Percentiles rank a stretch among this genome's conserved stretches.
These are phyloP conservation scores for Amphipoea lucens DNA, from an alignment of 2,888 invertebrate genomes.

Conservation along the genomic window DNA sequence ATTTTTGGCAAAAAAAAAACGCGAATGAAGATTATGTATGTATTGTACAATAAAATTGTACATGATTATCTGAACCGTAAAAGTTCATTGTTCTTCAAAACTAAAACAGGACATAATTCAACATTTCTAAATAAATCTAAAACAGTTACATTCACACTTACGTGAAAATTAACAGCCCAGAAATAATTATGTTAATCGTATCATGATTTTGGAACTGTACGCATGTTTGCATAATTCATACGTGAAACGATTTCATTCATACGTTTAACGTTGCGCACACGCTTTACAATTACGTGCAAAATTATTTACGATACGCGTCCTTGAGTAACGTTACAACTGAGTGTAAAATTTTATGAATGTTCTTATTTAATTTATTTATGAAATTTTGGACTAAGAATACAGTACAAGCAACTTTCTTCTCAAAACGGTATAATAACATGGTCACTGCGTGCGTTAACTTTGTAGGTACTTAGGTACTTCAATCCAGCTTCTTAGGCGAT, in stretches of 20 bases:
- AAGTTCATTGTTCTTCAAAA: slow-evolving; percentile 44
- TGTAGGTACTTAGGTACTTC: neutral
- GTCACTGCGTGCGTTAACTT: too few relatives aligned
- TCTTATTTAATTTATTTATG: neutral
- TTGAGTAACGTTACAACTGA: slow-evolving; percentile 50
- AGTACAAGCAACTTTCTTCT: neutral
- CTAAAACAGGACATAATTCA: slow-evolving; percentile 13
- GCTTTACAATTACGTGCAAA: slow-evolving; percentile 52
- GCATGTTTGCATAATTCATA: slow-evolving; percentile 59
- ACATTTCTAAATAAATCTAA: slow-evolving; percentile 15
- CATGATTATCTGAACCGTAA: slow-evolving; percentile 29
- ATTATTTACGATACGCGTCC: slow-evolving; percentile 57
- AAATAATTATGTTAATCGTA: slow-evolving; percentile 56
- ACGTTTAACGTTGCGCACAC: slow-evolving; percentile 46
- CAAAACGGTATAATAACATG: neutral
- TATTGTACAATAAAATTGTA: too few relatives aligned
- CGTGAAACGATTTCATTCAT: slow-evolving; percentile 66
- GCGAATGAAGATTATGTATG: too few relatives aligned
- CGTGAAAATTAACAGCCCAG: slow-evolving; percentile 62
- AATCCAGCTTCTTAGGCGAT: too few relatives aligned
- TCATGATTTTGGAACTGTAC: slow-evolving; percentile 47
- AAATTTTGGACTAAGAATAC: neutral
- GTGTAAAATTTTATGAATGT: slow-evolving; percentile 21
- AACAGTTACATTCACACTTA: slow-evolving; percentile 56
- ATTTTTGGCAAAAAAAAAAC: too few relatives aligned